Base-by-base conservation (phyloP, 1,140 invertebrate genomes). In the Zaprionus gabonicus region DNA sequence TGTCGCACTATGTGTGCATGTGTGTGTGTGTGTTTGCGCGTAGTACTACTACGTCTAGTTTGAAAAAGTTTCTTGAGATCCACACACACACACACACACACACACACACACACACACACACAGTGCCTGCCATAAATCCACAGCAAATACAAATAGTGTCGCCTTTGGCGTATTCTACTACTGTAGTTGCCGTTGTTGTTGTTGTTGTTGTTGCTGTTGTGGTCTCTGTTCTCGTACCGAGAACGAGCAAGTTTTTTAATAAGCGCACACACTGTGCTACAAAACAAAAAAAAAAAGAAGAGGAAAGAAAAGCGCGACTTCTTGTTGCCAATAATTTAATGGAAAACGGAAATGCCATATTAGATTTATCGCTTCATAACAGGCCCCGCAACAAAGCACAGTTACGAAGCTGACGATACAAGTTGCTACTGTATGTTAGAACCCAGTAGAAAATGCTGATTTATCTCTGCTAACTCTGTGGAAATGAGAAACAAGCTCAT, bases 281-380 rank as follows among this genome's bases (percentile, higher is more conserved):
- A 60, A 23, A 28, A 28, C 66, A 55, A 36, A 55, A 31, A 68
- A 68, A 23, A 66, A 34, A 34, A 23, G 62, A 28, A 34, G 57
- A 49, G 34, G 36, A 23, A 65, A 49, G 34, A 46, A 23, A 51
- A 57, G 25, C 28, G 25, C 46, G 46, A 59, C 53, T 83, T 78
- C 59, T 83, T 71, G 76, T 75, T 73, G 78, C 65, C 71, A 87
- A 87, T 87, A 87, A 70, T 82, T 83, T 83, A 87, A 88, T 87
- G 83, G 80, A 88, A 88, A 87, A 83, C 83, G 83, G 84, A 87
- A 87, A 87, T 80, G 77, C 73, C 83, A 74, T 75, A 70, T 83
- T 80, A 80, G 80, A 88, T 87, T 87, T 88, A 87, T 87, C 59
- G 80, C 69, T 75, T 83, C 80, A 83, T 87, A 87, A 72, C 69